A percentile compares a stretch with the other conserved stretches of the same genome.
Conservation (phyloP, 1,140 invertebrate genomes). For the Apis florea region DNA sequence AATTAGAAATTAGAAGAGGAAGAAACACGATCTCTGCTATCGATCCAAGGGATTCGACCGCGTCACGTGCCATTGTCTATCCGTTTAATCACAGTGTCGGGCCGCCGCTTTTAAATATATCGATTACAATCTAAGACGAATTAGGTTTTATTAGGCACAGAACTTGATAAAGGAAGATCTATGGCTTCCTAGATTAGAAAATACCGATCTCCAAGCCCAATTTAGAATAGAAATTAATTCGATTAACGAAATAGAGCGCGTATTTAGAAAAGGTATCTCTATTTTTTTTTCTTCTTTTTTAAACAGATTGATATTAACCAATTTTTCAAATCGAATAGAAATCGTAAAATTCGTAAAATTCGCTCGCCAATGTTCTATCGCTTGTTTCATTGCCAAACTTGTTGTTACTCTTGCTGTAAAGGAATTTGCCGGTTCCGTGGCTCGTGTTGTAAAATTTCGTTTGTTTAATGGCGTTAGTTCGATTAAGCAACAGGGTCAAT, state of each 20-base stretch:
- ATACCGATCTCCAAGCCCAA: neutral
- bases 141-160: neutral
- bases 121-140: conserved; percentile 12
- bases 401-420: no score
- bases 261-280: neutral
- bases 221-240: neutral
- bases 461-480: no score
- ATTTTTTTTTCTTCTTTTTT: no score
- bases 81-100: neutral
- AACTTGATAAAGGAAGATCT: neutral
- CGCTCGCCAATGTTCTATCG: no score
- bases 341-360: no score
- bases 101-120: neutral
- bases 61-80: conserved; percentile 23
- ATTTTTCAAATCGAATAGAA: no score
- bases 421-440: no score
- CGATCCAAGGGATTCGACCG: conserved; percentile 31
- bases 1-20: conserved; percentile 49
- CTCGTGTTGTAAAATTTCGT: no score
- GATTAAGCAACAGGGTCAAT: no score
- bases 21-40: conserved; percentile 43
- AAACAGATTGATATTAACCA: no score
- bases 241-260: neutral
- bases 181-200: neutral
- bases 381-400: no score